A percentile compares a stretch with the other conserved stretches of the same genome.
Evolutionary conservation across 2,113 vertebrate species (phyloP).

Genomic region (Prinia subflava): DNA sequence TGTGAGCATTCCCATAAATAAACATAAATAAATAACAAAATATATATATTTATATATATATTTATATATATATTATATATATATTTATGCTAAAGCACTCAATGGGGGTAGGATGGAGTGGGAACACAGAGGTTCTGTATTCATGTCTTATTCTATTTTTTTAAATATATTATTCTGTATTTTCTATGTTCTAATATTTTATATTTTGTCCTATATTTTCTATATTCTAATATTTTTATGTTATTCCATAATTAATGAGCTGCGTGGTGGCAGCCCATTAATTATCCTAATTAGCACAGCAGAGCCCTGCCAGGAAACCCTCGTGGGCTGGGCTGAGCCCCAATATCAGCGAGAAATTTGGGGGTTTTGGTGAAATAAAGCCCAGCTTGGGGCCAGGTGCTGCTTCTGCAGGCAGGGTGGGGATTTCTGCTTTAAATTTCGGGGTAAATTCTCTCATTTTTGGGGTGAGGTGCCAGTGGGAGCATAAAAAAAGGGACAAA

Average conservation of each 20-base stretch:
- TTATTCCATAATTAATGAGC: too few relatives aligned
- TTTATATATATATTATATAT: too few relatives aligned
- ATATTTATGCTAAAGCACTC: neutral
- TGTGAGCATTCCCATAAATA: neutral
- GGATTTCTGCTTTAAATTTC: neutral
- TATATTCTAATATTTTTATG: too few relatives aligned
- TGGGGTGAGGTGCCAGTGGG: neutral
- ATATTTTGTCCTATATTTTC: too few relatives aligned
- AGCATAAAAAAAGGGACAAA: neutral
- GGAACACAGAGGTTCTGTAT: neutral
- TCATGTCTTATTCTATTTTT: too few relatives aligned
- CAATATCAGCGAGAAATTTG: rapidly evolving
- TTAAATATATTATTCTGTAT: too few relatives aligned
- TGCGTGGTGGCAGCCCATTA: neutral
- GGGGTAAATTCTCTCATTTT: neutral
- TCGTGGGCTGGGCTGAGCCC: rapidly evolving
- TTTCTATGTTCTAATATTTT: too few relatives aligned
- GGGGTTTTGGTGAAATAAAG: neutral
- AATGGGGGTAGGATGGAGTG: neutral
- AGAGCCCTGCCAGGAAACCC: neutral
- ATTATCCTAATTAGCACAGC: neutral
- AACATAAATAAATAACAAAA: too few relatives aligned
- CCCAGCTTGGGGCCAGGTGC: rapidly evolving
- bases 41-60: too few relatives aligned
- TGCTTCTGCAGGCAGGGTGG: rapidly evolving